Evolutionary conservation across 2,113 vertebrate species (phyloP).

Genomic region (Machaerirhynchus nigripectus): DNA sequence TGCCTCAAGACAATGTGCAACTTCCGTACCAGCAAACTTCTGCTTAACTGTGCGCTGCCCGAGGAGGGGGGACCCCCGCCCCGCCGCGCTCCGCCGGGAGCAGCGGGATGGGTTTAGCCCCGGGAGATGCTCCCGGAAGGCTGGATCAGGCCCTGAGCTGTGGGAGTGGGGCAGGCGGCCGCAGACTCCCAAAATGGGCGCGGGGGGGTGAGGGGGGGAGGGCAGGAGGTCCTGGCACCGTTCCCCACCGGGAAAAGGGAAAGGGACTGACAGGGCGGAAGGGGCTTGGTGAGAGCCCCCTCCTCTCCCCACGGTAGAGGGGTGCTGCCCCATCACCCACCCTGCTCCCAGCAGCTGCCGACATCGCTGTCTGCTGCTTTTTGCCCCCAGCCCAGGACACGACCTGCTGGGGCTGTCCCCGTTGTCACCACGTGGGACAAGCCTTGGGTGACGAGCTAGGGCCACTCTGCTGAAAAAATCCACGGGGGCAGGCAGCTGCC

Average conservation of each 20-base stretch:
- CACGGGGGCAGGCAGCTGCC: background rate
- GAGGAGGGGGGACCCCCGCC: background rate
- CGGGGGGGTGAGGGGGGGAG: accelerated
- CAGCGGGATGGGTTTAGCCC: background rate
- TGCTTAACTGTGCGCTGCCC: constrained; percentile 56
- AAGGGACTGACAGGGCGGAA: background rate
- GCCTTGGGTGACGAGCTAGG: accelerated
- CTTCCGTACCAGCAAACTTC: constrained; percentile 61
- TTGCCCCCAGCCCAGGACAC: accelerated
- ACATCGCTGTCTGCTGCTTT: background rate
- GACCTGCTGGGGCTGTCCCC: background rate
- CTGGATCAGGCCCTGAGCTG: background rate
- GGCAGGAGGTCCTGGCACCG: accelerated
- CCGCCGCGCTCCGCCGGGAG: background rate
- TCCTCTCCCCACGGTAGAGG: accelerated
- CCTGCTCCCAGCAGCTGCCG: background rate
- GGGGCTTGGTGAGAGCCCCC: background rate
- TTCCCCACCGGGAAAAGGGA: background rate
- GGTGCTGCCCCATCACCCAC: background rate
- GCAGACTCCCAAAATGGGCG: accelerated
- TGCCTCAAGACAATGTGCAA: constrained; percentile 59
- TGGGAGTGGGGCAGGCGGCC: accelerated
- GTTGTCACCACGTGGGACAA: accelerated
- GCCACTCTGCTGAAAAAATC: background rate
- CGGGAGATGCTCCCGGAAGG: background rate